phyloP scores from a whole-genome alignment of 2,888 invertebrate genomes.

The Epirrhoe alternata region DNA sequence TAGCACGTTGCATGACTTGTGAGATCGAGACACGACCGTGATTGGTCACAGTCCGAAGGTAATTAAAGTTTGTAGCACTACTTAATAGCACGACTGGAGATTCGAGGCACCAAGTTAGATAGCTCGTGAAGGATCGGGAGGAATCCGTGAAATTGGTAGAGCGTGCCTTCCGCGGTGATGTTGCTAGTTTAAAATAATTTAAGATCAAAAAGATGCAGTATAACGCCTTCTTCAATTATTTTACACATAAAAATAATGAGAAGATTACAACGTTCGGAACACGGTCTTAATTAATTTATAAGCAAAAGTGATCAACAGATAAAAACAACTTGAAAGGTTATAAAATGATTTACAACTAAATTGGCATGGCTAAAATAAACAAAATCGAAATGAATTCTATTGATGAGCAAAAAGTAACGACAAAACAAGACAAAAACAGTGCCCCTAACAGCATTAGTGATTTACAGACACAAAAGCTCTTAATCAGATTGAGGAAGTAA shows the following conservation, averaged over 20 bases:
- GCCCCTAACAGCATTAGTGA: conserved; percentile 36
- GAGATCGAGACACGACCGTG: conserved; percentile 83
- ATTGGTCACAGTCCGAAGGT: conserved; percentile 85
- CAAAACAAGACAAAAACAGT: conserved; percentile 35
- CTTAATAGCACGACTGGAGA: conserved; percentile 82
- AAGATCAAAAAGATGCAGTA: neutral
- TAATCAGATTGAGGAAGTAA: conserved; percentile 37
- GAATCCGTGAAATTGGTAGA: conserved; percentile 68
- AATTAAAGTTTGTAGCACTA: conserved; percentile 85
- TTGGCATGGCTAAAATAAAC: conserved; percentile 35
- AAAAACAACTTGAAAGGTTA: conserved; percentile 26
- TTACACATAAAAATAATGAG: neutral
- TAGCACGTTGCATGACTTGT: conserved; percentile 84
- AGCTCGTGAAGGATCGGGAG: conserved; percentile 80
- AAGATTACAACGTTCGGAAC: neutral
- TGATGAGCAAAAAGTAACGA: conserved; percentile 34
- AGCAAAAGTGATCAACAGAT: conserved; percentile 20
- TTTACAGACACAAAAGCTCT: conserved; percentile 38
- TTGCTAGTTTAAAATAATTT: conserved; percentile 40
- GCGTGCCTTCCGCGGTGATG: conserved; percentile 45
- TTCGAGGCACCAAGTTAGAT: conserved; percentile 81
- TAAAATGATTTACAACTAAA: conserved; percentile 36
- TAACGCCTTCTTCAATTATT: neutral
- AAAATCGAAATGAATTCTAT: conserved; percentile 35
- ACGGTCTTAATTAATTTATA: conserved; percentile 5